Conservation (phyloP, 2,797 vertebrate species). For the Clarias pachynema region DNA sequence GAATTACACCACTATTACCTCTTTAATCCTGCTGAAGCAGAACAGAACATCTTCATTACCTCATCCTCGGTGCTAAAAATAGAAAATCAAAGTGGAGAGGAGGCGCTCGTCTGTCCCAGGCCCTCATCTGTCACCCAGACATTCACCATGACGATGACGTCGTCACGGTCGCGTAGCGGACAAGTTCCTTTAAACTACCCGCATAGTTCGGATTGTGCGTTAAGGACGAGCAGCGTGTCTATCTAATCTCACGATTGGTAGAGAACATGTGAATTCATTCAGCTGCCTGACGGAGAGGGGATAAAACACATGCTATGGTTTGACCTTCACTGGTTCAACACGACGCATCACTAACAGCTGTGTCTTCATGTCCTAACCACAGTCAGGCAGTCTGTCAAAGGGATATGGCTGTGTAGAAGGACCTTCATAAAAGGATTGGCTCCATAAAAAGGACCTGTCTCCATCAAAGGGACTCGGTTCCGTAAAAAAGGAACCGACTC, state of each 20-base stretch:
- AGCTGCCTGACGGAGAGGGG: too few species aligned
- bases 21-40: conserved; percentile 7
- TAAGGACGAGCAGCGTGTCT: neutral
- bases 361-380: neutral
- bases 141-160: neutral
- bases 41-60: conserved; percentile 23
- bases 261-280: neutral
- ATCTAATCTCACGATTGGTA: neutral
- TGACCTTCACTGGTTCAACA: neutral
- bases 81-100: neutral
- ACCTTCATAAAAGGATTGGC: neutral
- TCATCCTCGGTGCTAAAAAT: conserved; percentile 19
- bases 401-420: too few species aligned
- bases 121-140: neutral
- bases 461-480: too few species aligned
- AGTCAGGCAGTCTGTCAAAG: neutral
- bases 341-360: neutral
- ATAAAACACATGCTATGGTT: neutral
- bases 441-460: too few species aligned
- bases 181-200: conserved; percentile 4
- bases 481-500: too few species aligned
- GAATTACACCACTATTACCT: conserved; percentile 27
- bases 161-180: neutral
- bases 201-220: neutral
- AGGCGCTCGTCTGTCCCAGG: neutral